These are phyloP conservation scores for Acleris emargana DNA, from an alignment of 2,888 invertebrate genomes.

Conservation along the genomic window DNA sequence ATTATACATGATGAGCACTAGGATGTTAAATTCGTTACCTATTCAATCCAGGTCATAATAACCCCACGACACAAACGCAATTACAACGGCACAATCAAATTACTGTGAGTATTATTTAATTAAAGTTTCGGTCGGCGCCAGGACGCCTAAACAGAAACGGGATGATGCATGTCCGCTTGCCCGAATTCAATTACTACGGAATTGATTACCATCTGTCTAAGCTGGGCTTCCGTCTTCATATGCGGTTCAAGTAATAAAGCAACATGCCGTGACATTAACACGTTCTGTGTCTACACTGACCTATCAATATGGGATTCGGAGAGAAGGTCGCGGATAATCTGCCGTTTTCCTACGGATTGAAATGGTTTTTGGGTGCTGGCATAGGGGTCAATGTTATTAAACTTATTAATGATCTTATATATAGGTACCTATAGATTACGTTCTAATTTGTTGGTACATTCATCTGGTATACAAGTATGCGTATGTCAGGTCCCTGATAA, in stretches of 20 bases:
- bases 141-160: slow-evolving; percentile 47
- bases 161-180: slow-evolving; percentile 63
- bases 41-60: slow-evolving; percentile 28
- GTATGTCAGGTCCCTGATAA: slow-evolving; percentile 4
- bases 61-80: slow-evolving; percentile 24
- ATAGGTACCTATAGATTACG: not conserved
- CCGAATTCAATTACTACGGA: slow-evolving; percentile 75
- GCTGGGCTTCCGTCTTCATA: slow-evolving; percentile 56
- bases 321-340: slow-evolving; percentile 9
- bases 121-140: slow-evolving; percentile 51
- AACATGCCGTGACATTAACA: slow-evolving; percentile 13
- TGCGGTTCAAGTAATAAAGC: slow-evolving; percentile 22
- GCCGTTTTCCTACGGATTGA: too few relatives aligned
- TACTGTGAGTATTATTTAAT: slow-evolving; percentile 60
- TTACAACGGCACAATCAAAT: slow-evolving; percentile 49
- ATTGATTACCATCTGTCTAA: slow-evolving; percentile 72
- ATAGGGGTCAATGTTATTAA: not conserved
- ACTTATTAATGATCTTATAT: not conserved
- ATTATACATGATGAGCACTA: too few relatives aligned
- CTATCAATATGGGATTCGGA: slow-evolving; percentile 4
- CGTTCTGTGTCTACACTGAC: slow-evolving; percentile 1
- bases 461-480: not conserved
- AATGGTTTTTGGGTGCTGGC: slow-evolving; percentile 4
- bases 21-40: slow-evolving; percentile 13
- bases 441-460: not conserved